Conservation (phyloP, 2,797 vertebrate species). For the Gymnoscopelus microlampas region DNA sequence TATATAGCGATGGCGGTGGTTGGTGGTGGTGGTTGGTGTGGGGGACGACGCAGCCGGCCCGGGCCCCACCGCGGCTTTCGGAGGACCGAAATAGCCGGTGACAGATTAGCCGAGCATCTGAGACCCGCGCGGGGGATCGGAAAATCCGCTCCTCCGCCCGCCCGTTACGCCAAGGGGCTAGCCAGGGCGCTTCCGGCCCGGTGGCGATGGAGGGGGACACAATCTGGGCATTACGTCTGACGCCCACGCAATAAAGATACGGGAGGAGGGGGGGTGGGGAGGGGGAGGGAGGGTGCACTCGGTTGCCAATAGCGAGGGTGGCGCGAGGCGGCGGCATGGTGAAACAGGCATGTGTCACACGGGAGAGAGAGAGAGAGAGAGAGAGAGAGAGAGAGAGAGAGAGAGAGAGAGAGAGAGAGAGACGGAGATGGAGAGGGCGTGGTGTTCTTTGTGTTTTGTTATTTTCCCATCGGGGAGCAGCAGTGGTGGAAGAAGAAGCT, state of each 20-base stretch:
- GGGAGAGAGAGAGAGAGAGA: constrained; percentile 53
- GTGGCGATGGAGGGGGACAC: constrained; percentile 65
- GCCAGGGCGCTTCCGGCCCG: constrained; percentile 74
- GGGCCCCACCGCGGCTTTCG: constrained; percentile 62
- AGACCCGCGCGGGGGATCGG: constrained; percentile 82
- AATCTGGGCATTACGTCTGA: constrained; percentile 76
- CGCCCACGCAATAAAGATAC: constrained; percentile 62
- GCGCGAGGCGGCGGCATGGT: constrained; percentile 23
- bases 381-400: constrained; percentile 62
- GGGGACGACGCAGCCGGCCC: constrained; percentile 62
- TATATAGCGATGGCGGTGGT: constrained; percentile 68
- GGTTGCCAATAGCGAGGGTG: constrained; percentile 16
- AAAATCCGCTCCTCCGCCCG: constrained; percentile 74
- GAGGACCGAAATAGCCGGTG: constrained; percentile 80
- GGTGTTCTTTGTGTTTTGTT: too few relatives aligned
- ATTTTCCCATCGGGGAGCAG: too few relatives aligned
- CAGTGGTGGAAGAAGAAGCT: too few relatives aligned
- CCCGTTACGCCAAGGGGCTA: constrained; percentile 69
- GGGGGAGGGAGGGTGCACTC: constrained; percentile 44
- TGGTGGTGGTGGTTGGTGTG: constrained; percentile 29
- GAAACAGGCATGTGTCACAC: constrained; percentile 54
- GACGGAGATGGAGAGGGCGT: constrained; percentile 25
- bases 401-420: constrained; percentile 59
- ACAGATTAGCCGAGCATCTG: constrained; percentile 85
- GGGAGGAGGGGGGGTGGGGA: constrained; percentile 9